Evolutionary conservation across 2,797 vertebrate genomes (phyloP).

Genomic region (Tinamus major): DNA sequence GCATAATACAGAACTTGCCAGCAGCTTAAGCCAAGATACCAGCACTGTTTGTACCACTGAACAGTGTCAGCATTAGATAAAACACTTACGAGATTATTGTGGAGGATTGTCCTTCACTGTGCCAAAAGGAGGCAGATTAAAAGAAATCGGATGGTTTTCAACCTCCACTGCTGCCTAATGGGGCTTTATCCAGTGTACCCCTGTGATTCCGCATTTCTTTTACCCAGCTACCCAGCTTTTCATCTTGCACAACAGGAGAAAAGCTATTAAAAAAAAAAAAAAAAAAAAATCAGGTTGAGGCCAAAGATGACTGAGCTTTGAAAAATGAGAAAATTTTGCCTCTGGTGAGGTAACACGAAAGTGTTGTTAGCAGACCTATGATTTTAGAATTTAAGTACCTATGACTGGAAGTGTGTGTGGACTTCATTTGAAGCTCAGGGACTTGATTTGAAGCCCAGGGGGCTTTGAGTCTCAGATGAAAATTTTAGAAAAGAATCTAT

Average conservation of each 20-base stretch:
- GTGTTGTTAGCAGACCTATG: background rate
- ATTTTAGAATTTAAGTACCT: background rate
- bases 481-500: background rate
- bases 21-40: background rate
- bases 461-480: background rate
- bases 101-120: background rate
- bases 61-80: background rate
- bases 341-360: background rate
- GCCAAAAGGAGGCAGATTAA: background rate
- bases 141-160: conserved; percentile 35
- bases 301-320: background rate
- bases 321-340: background rate
- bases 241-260: background rate
- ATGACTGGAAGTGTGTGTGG: background rate
- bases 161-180: background rate
- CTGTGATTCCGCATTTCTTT: background rate
- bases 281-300: background rate
- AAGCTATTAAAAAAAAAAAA: background rate
- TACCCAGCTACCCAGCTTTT: background rate
- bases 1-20: background rate
- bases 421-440: background rate
- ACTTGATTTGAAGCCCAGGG: background rate
- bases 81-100: conserved; percentile 14
- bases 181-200: background rate
- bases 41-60: background rate